These are phyloP conservation scores for Bolinopsis microptera DNA, from an alignment of 37 sponge, comb jelly and placozoan genomes.

Conservation along the genomic window DNA sequence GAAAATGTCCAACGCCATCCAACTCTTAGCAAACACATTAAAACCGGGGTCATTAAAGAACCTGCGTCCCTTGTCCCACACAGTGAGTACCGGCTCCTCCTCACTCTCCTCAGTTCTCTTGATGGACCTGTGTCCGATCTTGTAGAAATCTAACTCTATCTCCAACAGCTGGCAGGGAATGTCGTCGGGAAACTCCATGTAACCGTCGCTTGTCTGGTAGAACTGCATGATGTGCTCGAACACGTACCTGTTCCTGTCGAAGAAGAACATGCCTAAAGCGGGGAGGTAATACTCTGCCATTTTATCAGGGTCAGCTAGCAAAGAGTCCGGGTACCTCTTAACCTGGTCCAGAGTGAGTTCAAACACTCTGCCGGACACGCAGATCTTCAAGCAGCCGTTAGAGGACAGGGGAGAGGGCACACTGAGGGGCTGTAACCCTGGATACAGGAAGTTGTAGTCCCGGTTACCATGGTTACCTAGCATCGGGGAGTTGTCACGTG, in stretches of 20 bases:
- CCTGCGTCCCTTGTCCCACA: neutral
- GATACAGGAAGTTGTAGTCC: neutral
- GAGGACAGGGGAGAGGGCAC: neutral
- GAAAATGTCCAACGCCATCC: conserved; percentile 22
- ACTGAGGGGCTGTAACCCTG: neutral
- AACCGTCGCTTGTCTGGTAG: neutral
- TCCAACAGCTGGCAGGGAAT: conserved; percentile 11
- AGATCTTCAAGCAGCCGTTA: conserved; percentile 2
- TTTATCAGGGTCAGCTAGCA: neutral
- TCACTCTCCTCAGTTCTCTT: neutral
- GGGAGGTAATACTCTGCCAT: neutral
- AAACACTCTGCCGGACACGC: conserved; percentile 5
- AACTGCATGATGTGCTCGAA: conserved; percentile 58
- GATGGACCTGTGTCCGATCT: neutral
- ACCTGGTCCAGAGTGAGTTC: conserved; percentile 19
- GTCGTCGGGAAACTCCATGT: conserved; percentile 44
- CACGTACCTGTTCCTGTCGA: conserved; percentile 25
- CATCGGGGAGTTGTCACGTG: neutral
- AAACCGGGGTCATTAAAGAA: conserved; percentile 28
- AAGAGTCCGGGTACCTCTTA: neutral
- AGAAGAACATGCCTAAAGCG: conserved; percentile 12
- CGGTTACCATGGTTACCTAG: neutral
- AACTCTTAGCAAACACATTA: neutral
- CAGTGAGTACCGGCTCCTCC: neutral
- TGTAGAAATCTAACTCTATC: conserved; percentile 30